Evolutionary conservation across 2,888 invertebrate species (phyloP).

Genomic region (Enchytraeus crypticus): DNA sequence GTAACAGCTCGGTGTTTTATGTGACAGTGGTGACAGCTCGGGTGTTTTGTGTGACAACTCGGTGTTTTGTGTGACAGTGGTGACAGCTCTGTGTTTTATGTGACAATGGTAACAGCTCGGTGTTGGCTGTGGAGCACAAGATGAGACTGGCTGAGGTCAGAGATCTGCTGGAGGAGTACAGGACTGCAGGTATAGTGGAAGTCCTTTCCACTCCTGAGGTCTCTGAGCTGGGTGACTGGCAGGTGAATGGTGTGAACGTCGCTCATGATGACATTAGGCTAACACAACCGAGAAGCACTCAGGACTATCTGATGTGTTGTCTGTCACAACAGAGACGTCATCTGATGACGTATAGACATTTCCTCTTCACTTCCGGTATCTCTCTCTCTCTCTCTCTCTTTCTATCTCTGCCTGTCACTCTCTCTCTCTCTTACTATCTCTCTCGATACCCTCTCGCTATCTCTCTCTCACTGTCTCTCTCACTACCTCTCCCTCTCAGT

Average conservation of each 20-base stretch:
- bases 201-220: too few species aligned
- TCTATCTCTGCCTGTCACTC: not conserved
- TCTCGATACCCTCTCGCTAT: too few species aligned
- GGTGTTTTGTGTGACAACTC: too few species aligned
- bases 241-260: too few species aligned
- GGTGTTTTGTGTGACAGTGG: too few species aligned
- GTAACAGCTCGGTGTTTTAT: too few species aligned
- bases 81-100: not conserved
- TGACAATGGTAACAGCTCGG: not conserved
- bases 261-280: too few species aligned
- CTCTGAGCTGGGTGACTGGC: too few species aligned
- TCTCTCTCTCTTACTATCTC: too few species aligned
- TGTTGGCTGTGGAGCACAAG: not conserved
- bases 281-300: not conserved
- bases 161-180: slow-evolving; percentile 1
- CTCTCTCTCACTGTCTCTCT: too few species aligned
- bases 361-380: slow-evolving; percentile 10
- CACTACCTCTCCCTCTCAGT: not conserved
- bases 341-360: slow-evolving; percentile 6
- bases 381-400: not conserved
- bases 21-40: too few species aligned
- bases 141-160: slow-evolving; percentile 4
- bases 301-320: slow-evolving; percentile 2
- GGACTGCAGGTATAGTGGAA: slow-evolving; percentile 10
- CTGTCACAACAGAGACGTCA: not conserved